Base-by-base conservation (phyloP, 2,888 invertebrate species). In the Exephanes ischioxanthus region DNA sequence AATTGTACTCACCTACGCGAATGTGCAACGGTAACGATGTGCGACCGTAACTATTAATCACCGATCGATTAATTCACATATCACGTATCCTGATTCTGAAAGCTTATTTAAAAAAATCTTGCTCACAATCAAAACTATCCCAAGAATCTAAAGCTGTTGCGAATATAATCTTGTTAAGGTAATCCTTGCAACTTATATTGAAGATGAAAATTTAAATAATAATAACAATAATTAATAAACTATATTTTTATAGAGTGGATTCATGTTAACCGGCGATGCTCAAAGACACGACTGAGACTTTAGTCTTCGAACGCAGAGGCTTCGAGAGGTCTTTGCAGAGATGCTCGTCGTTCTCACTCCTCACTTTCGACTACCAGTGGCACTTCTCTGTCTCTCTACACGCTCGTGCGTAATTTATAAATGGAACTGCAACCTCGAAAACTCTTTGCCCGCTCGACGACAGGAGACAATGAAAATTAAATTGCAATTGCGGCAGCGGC, bases 331-430 rank as follows among this genome's bases (percentile, higher is more conserved):
- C 77, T 77, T 33, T 61, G 71, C 67, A 55, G 73, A 66, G 63
- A 85, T 76, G 73, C 73, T 51, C 41, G 26, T 66, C 22, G n/a
- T 11, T 53, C 63, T 33, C 22, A 33, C 51, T 79, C 26, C 51
- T 51, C 67, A 73, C 82, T 63, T 41, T 71, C 66, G 16, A 37
- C 58, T 51, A 58, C 33, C 66, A 37, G 51, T 51, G 41, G 33
- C 48, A 67, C 68, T 78, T 63, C 77, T 77, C 76, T 67, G 55
- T 61, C 67, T 73, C 72, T 84, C 58, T 67, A 58, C 66, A 81
- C 76, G 22, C 16, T 84, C 53, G 80, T 84, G 83, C 68, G 88
- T 87, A 87, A 88, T 90, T 90, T 91, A 91, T 91, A 90, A 91
- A 90, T 89, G 89, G 90, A 90, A 89, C 88, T 80, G 80, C 79